Evolutionary conservation across 2,113 vertebrate genomes (phyloP), one percentile per base, ranked within the genome.

Genomic region (Petroica traversi): DNA sequence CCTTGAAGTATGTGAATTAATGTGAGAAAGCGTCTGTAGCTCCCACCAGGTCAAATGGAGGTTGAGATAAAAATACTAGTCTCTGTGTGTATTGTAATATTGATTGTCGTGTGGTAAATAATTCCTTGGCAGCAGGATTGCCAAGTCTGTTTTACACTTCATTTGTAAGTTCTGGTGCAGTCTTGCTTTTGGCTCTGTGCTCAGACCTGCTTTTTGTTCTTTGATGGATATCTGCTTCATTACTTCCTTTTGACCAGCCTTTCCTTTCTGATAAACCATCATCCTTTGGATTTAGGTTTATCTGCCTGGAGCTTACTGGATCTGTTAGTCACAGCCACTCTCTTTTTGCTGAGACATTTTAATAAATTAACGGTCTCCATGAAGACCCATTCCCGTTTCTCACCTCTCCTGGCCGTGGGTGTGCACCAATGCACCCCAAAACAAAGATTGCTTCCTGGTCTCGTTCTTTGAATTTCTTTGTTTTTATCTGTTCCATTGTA

Each of bases 61-160:
- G 92, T 94, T 94, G 75, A 89, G 92, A 85, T 94, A 95, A 94
- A 94, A 95, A 82, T 82, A 74, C 31, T 0, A 48, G 3, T 54
- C 80, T 66, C 51, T 71, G 64, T 77, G 74, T 85, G 77, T 88
- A 76, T 85, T 94, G 59, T 91, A 71, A 59, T 95, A 89, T 82
- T 75, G 88, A 79, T 97, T 1, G 33, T 90, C 6, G 48, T 68
- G 54, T 88, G 85, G 82, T 89, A 85, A 93, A 82, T 54, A 92
- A 64, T 64, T 90, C 66, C 75, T 90, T 92, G 74, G 71, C 52
- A 93, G 85, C 34, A 40, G 84, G 46, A 58, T 89, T 51, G 75
- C 88, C 24, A 59, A 52, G 73, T 38, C 36, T 64, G 74, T 68
- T 92, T 92, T 87, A 54, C 19, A 14, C 33, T 77, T 91, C 33